Conservation (phyloP, 2,113 vertebrate genomes). For the Vidua macroura region DNA sequence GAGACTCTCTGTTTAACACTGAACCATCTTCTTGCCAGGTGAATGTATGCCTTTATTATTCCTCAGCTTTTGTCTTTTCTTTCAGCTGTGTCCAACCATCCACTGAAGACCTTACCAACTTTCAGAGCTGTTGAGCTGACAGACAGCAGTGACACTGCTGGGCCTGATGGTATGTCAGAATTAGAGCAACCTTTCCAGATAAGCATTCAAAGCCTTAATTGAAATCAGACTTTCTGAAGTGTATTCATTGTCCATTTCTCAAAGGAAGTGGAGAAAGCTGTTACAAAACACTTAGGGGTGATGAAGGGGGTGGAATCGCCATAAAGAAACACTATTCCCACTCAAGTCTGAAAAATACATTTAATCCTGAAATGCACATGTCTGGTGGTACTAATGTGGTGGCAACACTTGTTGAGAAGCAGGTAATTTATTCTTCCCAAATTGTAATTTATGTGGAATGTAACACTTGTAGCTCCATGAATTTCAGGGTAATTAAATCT, state of each 20-base stretch:
- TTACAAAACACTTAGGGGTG: not conserved
- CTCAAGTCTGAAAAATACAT: not conserved
- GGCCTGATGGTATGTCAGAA: conserved; percentile 49
- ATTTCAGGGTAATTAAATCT: conserved; percentile 26
- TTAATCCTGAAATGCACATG: not conserved
- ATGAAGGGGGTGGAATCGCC: not conserved
- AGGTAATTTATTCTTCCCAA: not conserved
- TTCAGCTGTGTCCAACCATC: not conserved
- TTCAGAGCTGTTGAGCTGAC: not conserved
- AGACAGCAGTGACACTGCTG: not conserved
- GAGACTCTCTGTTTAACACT: not conserved
- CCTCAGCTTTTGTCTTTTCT: not conserved
- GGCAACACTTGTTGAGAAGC: not conserved
- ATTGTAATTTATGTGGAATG: not conserved
- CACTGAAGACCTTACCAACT: not conserved
- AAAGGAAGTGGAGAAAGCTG: not conserved
- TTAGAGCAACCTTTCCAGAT: not conserved
- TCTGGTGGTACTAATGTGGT: not conserved
- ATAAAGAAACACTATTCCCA: not conserved
- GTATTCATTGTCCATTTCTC: not conserved
- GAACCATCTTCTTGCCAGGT: not conserved
- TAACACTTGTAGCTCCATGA: not conserved
- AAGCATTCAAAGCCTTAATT: not conserved
- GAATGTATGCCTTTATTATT: not conserved
- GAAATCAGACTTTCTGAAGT: not conserved